Evolutionary conservation across 1,140 invertebrate genomes (phyloP).

Genomic region (Bombus superbus): DNA sequence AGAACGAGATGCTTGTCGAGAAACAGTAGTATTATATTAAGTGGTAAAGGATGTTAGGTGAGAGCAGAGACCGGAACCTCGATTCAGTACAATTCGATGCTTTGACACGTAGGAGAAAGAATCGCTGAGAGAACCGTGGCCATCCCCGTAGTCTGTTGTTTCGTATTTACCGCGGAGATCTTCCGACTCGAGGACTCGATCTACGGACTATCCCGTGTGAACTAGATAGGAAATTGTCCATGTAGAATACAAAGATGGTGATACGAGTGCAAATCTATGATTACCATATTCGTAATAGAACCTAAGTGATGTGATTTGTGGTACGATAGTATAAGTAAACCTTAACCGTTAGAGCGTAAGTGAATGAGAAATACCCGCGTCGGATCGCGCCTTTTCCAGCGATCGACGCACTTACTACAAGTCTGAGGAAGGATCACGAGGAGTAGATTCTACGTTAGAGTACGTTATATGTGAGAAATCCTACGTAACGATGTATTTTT

Average conservation of each 20-base stretch:
- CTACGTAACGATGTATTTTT: slow-evolving; percentile 62
- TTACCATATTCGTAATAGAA: slow-evolving; percentile 38
- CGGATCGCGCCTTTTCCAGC: neutral
- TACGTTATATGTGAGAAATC: slow-evolving; percentile 17
- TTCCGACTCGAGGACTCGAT: too few species aligned
- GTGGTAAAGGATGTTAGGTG: neutral
- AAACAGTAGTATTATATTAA: slow-evolving; percentile 5
- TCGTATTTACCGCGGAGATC: neutral
- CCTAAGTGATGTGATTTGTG: slow-evolving; percentile 46
- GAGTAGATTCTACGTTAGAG: neutral
- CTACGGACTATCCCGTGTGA: slow-evolving; percentile 2
- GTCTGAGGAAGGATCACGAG: slow-evolving; percentile 28
- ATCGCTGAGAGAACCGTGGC: neutral
- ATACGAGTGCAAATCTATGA: slow-evolving; percentile 18
- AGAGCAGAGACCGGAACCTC: neutral
- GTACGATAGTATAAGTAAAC: slow-evolving; percentile 33
- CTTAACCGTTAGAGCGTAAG: slow-evolving; percentile 20
- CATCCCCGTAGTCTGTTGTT: slow-evolving; percentile 10
- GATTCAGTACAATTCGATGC: neutral
- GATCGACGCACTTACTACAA: slow-evolving; percentile 27
- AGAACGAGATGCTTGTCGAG: neutral
- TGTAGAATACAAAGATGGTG: slow-evolving; percentile 32
- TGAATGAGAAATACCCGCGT: neutral
- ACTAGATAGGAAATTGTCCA: neutral
- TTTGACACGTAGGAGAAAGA: neutral